Percentiles rank a stretch among this genome's conserved stretches.
These are phyloP conservation scores for Pterocles burchelli DNA, from an alignment of 2,113 vertebrate genomes.

Conservation along the genomic window DNA sequence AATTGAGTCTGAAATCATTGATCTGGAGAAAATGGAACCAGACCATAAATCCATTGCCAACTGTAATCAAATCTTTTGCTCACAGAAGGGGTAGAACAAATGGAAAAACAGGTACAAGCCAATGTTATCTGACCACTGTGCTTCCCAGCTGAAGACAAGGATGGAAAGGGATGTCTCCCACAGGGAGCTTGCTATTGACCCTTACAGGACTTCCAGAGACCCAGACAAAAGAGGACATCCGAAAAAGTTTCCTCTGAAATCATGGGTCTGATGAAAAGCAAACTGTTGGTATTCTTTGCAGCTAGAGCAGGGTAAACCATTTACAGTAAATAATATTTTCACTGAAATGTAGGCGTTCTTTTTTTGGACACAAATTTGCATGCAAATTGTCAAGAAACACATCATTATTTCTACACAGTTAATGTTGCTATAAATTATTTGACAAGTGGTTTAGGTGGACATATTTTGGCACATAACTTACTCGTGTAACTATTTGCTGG, in stretches of 20 bases:
- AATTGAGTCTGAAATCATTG: conserved; percentile 53
- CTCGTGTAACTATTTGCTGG: background rate
- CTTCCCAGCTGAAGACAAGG: background rate
- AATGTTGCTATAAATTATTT: background rate
- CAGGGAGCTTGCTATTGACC: background rate
- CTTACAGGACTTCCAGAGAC: background rate
- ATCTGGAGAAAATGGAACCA: conserved; percentile 49
- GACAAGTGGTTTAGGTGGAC: background rate
- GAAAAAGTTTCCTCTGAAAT: background rate
- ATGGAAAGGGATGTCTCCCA: background rate
- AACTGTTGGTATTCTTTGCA: background rate
- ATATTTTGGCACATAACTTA: background rate
- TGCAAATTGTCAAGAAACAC: background rate
- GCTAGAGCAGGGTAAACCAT: background rate
- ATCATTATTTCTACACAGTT: background rate
- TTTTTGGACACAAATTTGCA: background rate
- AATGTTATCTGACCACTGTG: background rate
- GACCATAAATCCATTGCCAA: conserved; percentile 14
- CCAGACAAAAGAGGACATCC: background rate
- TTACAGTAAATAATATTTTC: background rate
- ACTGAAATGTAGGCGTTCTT: background rate
- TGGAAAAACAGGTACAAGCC: background rate
- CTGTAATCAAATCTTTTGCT: conserved; percentile 22
- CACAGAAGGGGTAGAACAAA: background rate
- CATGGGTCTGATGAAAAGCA: background rate